Base-by-base conservation (phyloP, 2,797 vertebrate genomes). In the Emydoidea blandingii region DNA sequence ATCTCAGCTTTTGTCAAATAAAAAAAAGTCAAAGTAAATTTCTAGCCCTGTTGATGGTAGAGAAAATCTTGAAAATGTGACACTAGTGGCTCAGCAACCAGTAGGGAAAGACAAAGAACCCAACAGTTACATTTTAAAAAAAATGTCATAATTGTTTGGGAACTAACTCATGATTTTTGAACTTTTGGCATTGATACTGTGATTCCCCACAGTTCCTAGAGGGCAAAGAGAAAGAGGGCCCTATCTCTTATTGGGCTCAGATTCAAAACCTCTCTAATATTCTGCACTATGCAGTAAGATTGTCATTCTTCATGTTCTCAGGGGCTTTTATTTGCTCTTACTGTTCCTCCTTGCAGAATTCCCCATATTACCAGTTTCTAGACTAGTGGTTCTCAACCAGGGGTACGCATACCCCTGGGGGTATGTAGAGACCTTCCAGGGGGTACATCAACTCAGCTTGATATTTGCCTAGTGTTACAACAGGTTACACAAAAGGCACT, bases 11-110 rank as follows among this genome's bases (percentile, higher is more conserved):
- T 15, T 62, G 59, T 34, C 31, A 62, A 62, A 62, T 16, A 34
- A 16, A 34, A 7, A 31, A 16, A 83, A 34, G 9, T 1, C 1
- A 23, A 27, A 31, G 12, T 3, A 37, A 29, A 52, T 5, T 5
- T 80, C 37, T 83, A 49, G 27, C 11, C 34, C 5, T n/a, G 74
- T 53, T 34, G 25, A 53, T 27, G 47, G 88, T 2, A 44, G 8
- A 49, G 53, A 37, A 34, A 34, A 34, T 34, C 14, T 41, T 80
- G 25, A 84, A 87, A 76, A 62, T 23, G 47, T 6, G 37, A 41
- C 47, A 10, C 47, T 15, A 9, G 25, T 27, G 50, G 25, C 53
- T 52, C 23, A 56, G 50, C 79, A 52, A 7, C 49, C 72, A 81
- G 2, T 5, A 84, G 34, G 29, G 23, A 72, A 62, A 62, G 57